Evolutionary conservation across 2,888 invertebrate species (phyloP).

Genomic region (Drosophila limbata): DNA sequence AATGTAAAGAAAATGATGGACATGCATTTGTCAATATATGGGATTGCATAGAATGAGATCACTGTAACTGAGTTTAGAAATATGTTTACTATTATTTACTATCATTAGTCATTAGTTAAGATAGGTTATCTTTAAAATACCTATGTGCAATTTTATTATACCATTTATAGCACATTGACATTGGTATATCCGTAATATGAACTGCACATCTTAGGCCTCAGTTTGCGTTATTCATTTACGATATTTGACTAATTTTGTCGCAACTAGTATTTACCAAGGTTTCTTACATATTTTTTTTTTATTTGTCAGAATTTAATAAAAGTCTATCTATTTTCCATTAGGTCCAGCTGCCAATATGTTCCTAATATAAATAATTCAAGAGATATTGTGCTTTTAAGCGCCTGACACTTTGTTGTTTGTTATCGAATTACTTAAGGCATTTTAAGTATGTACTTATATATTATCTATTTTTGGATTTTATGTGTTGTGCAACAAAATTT

Average conservation of each 20-base stretch:
- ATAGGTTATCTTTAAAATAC: no score
- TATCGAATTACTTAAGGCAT: conserved; percentile 3
- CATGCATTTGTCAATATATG: no score
- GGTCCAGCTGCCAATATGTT: not conserved
- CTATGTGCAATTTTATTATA: no score
- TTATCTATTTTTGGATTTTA: conserved; percentile 1
- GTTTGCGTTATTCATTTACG: not conserved
- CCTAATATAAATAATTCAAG: not conserved
- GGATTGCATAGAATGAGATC: no score
- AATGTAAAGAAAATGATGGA: not conserved
- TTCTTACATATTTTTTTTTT: not conserved
- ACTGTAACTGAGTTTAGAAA: not conserved
- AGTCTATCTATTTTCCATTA: not conserved
- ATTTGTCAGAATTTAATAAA: not conserved
- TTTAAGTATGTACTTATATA: not conserved
- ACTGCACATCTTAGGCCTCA: not conserved
- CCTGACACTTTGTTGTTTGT: conserved; percentile 5
- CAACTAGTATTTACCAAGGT: no score
- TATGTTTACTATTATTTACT: not conserved
- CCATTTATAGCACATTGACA: no score
- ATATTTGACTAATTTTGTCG: not conserved
- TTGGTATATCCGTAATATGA: no score
- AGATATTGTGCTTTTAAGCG: not conserved
- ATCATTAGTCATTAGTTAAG: no score
- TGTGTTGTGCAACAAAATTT: not conserved